A percentile compares a stretch with the other conserved stretches of the same genome.
These are phyloP conservation scores for Enteromius treurensis DNA, from an alignment of 2,797 vertebrate species.

Conservation along the genomic window DNA sequence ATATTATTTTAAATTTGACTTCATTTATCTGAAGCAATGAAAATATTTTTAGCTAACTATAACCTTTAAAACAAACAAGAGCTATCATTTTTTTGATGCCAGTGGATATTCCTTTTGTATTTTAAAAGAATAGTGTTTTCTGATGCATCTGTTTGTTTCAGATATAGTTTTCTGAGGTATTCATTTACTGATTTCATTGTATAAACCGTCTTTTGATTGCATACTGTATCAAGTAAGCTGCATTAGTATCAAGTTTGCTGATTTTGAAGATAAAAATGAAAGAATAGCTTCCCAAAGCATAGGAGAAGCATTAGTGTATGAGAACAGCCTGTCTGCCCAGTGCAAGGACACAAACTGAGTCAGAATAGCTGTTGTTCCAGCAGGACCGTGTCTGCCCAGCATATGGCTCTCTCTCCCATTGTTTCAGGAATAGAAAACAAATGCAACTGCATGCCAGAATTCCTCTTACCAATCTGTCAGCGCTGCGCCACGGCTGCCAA, in stretches of 20 bases:
- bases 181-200: background rate
- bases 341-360: conserved; percentile 17
- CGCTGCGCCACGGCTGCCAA: conserved; percentile 33
- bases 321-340: conserved; percentile 15
- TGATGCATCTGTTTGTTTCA: background rate
- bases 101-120: background rate
- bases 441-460: conserved; percentile 49
- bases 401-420: conserved; percentile 60
- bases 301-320: background rate
- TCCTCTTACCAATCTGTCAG: conserved; percentile 56
- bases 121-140: background rate
- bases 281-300: background rate
- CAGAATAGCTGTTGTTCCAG: conserved; percentile 30
- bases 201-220: background rate
- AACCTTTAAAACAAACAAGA: background rate
- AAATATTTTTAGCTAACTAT: background rate
- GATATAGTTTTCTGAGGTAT: background rate
- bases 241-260: background rate
- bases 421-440: conserved; percentile 58
- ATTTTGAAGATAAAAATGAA: conserved; percentile 14
- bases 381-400: conserved; percentile 46
- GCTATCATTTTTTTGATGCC: background rate
- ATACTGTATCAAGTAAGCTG: background rate
- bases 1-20: background rate
- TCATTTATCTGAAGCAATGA: background rate